A percentile compares a stretch with the other conserved stretches of the same genome.
Evolutionary conservation across 2,113 vertebrate genomes (phyloP).

Genomic region (Leucosticte australis): DNA sequence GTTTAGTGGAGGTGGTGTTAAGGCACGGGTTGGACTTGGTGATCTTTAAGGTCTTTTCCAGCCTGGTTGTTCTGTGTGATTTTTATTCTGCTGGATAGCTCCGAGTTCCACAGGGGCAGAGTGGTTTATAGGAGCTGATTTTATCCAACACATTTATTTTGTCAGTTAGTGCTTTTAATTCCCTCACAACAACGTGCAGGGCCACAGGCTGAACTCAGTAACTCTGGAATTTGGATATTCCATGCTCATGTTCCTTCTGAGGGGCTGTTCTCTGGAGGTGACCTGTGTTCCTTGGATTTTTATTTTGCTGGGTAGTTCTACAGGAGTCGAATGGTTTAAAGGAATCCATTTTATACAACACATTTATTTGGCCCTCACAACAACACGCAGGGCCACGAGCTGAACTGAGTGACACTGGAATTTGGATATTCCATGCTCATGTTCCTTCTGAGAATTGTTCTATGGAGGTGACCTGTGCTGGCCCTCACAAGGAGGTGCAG

Average conservation of each 20-base stretch:
- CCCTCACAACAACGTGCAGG: not conserved
- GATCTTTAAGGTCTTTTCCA: not conserved
- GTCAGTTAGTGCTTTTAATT: not conserved
- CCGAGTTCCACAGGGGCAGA: not conserved
- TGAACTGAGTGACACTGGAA: not conserved
- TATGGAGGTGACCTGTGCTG: not conserved
- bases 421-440: not conserved
- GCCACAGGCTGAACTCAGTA: not conserved
- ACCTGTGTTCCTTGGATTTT: not conserved
- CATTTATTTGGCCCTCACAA: not conserved
- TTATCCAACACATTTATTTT: not conserved
- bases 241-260: not conserved
- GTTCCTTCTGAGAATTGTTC: not conserved
- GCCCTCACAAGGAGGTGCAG: rapidly evolving
- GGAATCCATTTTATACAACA: not conserved
- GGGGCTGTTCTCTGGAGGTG: not conserved
- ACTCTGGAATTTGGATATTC: not conserved
- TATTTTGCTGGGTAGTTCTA: not conserved
- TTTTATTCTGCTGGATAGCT: not conserved
- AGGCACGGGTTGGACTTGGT: not conserved
- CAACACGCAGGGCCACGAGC: not conserved
- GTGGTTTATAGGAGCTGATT: not conserved
- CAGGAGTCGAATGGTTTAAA: not conserved
- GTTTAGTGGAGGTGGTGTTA: not conserved
- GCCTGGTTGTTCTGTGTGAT: not conserved